Evolutionary conservation across 2,888 invertebrate species (phyloP), one percentile per base, ranked within the genome.

Genomic region (Eurytoma adleriae): DNA sequence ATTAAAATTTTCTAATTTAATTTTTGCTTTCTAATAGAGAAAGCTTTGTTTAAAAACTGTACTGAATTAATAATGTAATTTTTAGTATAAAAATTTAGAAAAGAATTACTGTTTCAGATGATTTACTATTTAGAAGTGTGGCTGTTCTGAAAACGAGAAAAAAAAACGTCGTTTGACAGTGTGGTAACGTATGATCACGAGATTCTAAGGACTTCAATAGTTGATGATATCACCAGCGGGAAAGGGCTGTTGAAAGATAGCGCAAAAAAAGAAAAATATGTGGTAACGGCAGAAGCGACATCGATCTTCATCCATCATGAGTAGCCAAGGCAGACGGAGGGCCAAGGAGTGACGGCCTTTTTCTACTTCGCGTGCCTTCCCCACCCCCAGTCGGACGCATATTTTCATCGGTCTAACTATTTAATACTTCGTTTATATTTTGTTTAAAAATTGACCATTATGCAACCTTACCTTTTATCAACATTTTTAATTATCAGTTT

Each of bases 301-400:
- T 89, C 89, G 86, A 89, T 89, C 89, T 89, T 89, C 89, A 89
- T 89, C 89, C 89, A 89, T 89, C 89, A 89, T 84, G 71, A 72
- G 80, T n/a, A 16, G 82, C 80, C 83, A 64, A 75, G 72, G 80
- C 72, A 74, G 72, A 72, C 72, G 73, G 71, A n/a, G 69, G 27
- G 62, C 74, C 20, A 61, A 52, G 48, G 59, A 61, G 24, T 61
- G 69, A 52, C 40, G 30, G 78, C 59, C 40, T 67, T 64, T 72
- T 68, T 69, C 66, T 59, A 40, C 50, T 4, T 30, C 61, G 61
- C 61, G 4, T 61, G 14, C 27, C 54, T 74, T 76, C 18, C 18
- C 16, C 18, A 20, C 18, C 50, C 61, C 16, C 16, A 50, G 30
- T 13, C 14, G 56, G 50, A 57, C 50, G 48, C 24, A 18, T 30